Evolutionary conservation across 1,140 invertebrate species (phyloP), one percentile per base, ranked within the genome.

Genomic region (Acromyrmex heyeri): DNA sequence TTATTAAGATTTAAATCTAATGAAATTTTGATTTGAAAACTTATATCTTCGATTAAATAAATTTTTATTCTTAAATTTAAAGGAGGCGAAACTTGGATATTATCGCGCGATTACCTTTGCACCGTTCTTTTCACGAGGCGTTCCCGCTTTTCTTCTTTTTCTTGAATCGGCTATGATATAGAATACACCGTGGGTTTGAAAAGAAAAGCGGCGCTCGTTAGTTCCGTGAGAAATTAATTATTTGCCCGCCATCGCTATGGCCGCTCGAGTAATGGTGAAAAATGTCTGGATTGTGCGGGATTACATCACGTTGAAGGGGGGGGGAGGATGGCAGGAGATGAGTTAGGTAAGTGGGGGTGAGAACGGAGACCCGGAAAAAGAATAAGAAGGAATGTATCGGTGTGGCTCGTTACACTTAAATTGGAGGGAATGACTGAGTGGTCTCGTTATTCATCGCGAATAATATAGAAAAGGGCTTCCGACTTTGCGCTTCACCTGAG

Each of bases 321-420:
- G 30, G 87, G 86, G 78, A 30, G 62, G 75, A 57, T 61, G 18
- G 79, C 30, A 59, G 27, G 65, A 79, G 81, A 69, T 75, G 78
- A 73, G 67, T 73, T 81, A 62, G 87, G 67, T 83, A 64, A 83
- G 85, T 78, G 53, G 70, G 77, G 79, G 83, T 59, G 76, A 64
- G 86, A 65, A 82, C 85, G 89, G 81, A 75, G 72, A 85, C 86
- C 86, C 34, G 77, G 87, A 72, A 90, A 93, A 95, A 95, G 94
- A 95, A 95, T 95, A 95, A 95, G 94, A 94, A 95, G 91, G 93
- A 95, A 94, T 90, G 94, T 95, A 95, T 95, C 94, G 94, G 94
- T 95, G 94, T 94, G 94, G 93, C 94, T 95, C 94, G 95, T 95
- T 95, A 95, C 93, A 95, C 94, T 95, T 93, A 95, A 95, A 95